phyloP scores from a whole-genome alignment of 1,140 invertebrate species.

The Drosophila lini region DNA sequence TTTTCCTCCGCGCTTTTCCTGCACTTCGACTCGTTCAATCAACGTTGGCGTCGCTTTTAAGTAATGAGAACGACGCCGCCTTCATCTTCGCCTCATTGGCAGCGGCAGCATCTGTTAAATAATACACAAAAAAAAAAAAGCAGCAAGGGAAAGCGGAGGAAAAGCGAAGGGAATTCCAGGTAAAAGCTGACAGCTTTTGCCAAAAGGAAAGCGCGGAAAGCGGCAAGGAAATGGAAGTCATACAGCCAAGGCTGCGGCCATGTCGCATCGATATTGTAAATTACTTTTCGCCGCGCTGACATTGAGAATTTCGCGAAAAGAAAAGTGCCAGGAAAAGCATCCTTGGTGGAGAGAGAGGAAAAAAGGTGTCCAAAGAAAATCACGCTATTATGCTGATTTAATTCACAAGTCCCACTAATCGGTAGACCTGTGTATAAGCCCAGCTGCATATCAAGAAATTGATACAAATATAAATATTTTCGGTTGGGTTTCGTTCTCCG shows the following conservation, averaged over 20 bases:
- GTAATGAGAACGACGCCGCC: constrained; percentile 45
- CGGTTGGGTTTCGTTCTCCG: not conserved
- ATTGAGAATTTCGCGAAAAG: constrained; percentile 15
- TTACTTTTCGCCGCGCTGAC: constrained; percentile 35
- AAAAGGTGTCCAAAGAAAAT: constrained; percentile 26
- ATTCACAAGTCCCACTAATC: constrained; percentile 32
- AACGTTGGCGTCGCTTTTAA: constrained; percentile 44
- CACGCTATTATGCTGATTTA: constrained; percentile 60
- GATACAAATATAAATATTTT: constrained; percentile 33
- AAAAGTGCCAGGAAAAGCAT: constrained; percentile 6
- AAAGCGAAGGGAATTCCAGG: constrained; percentile 4
- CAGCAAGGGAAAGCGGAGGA: not conserved
- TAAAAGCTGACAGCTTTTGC: constrained; percentile 22
- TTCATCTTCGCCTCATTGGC: constrained; percentile 52
- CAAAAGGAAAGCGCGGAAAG: constrained; percentile 7
- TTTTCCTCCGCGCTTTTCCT: not conserved
- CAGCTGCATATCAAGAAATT: not conserved
- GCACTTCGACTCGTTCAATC: constrained; percentile 27
- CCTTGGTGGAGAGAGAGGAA: not conserved
- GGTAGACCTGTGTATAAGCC: not conserved
- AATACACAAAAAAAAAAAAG: constrained; percentile 12
- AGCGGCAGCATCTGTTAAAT: constrained; percentile 42
- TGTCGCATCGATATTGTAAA: constrained; percentile 51
- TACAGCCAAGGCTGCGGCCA: constrained; percentile 37
- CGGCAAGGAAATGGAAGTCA: constrained; percentile 38